phyloP scores from a whole-genome alignment of 2,888 invertebrate genomes.

The Quadroppia sp. region DNA sequence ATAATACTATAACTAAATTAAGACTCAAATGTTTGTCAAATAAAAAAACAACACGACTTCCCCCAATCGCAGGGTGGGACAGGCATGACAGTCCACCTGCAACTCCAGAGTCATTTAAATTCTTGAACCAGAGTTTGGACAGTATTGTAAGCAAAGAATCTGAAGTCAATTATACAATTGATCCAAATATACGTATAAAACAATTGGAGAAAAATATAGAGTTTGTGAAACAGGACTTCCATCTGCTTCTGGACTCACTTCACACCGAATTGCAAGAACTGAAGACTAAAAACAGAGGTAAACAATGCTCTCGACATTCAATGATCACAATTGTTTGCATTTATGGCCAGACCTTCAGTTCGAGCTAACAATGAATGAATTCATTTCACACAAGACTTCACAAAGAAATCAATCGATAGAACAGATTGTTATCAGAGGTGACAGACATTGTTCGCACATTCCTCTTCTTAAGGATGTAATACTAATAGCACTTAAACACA shows the following conservation, averaged over 20 bases:
- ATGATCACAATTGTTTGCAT: neutral
- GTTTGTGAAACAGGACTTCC: constrained; percentile 17
- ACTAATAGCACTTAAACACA: neutral
- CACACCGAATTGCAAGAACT: constrained; percentile 18
- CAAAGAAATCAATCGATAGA: constrained; percentile 16
- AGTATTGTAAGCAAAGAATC: neutral
- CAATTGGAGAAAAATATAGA: constrained; percentile 12
- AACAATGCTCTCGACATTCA: too few relatives aligned
- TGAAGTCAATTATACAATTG: neutral
- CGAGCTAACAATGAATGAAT: neutral
- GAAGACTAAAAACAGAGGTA: constrained; percentile 26
- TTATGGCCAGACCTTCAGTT: constrained; percentile 24
- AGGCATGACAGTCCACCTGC: neutral
- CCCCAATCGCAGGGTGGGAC: constrained; percentile 2
- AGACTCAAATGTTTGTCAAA: neutral
- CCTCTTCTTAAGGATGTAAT: neutral
- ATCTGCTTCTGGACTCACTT: neutral
- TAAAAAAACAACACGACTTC: neutral
- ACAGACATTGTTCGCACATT: too few relatives aligned
- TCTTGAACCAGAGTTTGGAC: neutral
- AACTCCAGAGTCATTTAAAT: neutral
- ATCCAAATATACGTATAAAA: constrained; percentile 11
- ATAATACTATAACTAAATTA: neutral
- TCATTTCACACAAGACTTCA: neutral
- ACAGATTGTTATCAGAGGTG: neutral